Percentiles rank a stretch among this genome's conserved stretches.
phyloP scores from a whole-genome alignment of 2,888 invertebrate species.

The Dicranocentrus wangi region DNA sequence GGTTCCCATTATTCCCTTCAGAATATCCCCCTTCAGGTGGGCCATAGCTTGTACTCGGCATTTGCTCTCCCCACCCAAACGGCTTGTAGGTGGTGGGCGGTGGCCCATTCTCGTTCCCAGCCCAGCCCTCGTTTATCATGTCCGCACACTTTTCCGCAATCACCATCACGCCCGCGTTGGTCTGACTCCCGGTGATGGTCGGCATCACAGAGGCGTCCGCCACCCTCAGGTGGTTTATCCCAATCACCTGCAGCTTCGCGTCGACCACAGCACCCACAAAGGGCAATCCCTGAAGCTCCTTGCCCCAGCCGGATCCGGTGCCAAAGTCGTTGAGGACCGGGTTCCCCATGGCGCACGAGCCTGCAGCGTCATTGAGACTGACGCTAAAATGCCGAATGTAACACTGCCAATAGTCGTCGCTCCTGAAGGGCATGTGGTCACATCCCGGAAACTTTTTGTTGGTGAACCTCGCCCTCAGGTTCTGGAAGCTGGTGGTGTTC shows the following conservation, averaged over 20 bases:
- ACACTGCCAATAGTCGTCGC: conserved; percentile 74
- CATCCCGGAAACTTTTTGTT: conserved; percentile 67
- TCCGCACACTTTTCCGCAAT: conserved; percentile 67
- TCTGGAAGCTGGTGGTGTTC: conserved; percentile 65
- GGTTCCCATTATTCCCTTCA: not conserved
- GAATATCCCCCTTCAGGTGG: not conserved
- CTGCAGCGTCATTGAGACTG: conserved; percentile 72
- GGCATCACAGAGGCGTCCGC: conserved; percentile 62
- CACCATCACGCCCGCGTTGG: conserved; percentile 48
- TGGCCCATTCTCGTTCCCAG: conserved; percentile 35
- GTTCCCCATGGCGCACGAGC: conserved; percentile 69
- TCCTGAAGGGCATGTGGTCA: conserved; percentile 69
- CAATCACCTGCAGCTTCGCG: conserved; percentile 73
- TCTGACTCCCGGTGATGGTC: conserved; percentile 46
- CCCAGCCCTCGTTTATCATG: conserved; percentile 60
- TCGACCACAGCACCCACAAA: conserved; percentile 73
- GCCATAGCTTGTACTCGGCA: conserved; percentile 26
- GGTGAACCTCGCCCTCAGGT: conserved; percentile 63
- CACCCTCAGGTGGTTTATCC: conserved; percentile 47
- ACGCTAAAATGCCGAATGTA: conserved; percentile 73
- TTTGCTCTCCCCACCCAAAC: conserved; percentile 37
- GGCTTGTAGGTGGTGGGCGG: conserved; percentile 26
- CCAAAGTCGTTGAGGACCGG: conserved; percentile 23
- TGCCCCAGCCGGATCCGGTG: conserved; percentile 50
- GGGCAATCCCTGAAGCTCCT: not conserved